phyloP scores from a whole-genome alignment of 2,113 vertebrate species.

The Oncorhynchus keta region DNA sequence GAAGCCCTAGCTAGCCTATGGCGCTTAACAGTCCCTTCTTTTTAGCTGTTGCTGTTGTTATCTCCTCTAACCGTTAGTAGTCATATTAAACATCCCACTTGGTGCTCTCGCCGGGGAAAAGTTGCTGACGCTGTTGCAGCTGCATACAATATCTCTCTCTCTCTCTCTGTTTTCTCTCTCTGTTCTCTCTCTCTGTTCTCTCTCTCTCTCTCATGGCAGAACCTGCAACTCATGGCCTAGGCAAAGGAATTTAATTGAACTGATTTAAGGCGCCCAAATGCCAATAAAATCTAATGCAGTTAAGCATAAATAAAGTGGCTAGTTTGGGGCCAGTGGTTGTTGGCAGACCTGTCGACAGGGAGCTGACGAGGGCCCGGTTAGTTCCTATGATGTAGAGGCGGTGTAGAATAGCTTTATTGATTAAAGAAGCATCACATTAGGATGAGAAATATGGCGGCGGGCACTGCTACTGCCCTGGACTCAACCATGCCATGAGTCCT shows the following conservation, averaged over 20 bases:
- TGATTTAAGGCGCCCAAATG: slow-evolving; percentile 17
- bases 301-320: slow-evolving; percentile 11
- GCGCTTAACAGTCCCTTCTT: background rate
- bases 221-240: background rate
- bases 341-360: background rate
- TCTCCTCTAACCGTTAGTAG: slow-evolving; percentile 6
- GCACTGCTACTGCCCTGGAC: background rate
- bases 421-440: slow-evolving; percentile 21
- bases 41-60: background rate
- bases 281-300: slow-evolving; percentile 15
- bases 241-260: slow-evolving; percentile 14
- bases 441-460: slow-evolving; percentile 9
- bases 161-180: background rate
- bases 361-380: background rate
- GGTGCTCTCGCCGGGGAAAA: background rate
- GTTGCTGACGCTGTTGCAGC: background rate
- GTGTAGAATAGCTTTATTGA: slow-evolving; percentile 2
- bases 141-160: too few relatives aligned
- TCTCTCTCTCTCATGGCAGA: too few relatives aligned
- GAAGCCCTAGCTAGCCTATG: too few relatives aligned
- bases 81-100: background rate
- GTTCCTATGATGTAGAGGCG: background rate
- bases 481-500: background rate
- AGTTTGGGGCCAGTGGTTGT: background rate
- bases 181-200: too few relatives aligned